Conservation (phyloP, 2,113 vertebrate genomes). For the Rattus norvegicus region DNA sequence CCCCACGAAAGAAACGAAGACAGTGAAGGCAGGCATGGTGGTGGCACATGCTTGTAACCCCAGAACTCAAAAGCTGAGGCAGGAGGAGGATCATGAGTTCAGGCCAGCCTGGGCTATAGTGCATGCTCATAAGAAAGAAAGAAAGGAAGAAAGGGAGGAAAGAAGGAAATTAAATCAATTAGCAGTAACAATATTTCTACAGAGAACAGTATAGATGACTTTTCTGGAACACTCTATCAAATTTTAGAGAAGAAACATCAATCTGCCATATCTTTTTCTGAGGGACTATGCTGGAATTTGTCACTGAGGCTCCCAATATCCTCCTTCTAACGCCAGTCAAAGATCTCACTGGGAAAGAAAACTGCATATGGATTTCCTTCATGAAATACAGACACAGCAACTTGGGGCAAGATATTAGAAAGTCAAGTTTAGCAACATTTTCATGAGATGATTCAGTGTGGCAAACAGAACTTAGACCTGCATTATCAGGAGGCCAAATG, state of each 20-base stretch:
- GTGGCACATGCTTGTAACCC: not conserved
- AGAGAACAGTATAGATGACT: not conserved
- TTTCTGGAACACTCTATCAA: not conserved
- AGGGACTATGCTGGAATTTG: not conserved
- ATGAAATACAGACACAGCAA: not conserved
- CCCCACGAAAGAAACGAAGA: not conserved
- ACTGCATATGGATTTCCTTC: not conserved
- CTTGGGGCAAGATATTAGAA: not conserved
- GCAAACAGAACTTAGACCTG: not conserved
- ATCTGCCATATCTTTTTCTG: not conserved
- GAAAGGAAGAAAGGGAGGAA: not conserved
- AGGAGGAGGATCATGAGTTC: not conserved
- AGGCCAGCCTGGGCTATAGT: not conserved
- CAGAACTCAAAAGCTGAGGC: not conserved
- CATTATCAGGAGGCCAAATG: not conserved
- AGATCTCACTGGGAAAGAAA: slow-evolving; percentile 16
- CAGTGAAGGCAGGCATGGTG: not conserved
- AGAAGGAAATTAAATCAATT: not conserved
- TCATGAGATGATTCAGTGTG: not conserved
- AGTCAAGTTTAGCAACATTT: not conserved
- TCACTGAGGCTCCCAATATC: not conserved
- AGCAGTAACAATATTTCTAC: not conserved
- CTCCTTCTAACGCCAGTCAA: not conserved
- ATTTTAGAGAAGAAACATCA: slow-evolving; percentile 2
- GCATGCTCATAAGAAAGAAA: not conserved